Conservation (phyloP, 2,888 invertebrate genomes). For the Ophion obscuratus region DNA sequence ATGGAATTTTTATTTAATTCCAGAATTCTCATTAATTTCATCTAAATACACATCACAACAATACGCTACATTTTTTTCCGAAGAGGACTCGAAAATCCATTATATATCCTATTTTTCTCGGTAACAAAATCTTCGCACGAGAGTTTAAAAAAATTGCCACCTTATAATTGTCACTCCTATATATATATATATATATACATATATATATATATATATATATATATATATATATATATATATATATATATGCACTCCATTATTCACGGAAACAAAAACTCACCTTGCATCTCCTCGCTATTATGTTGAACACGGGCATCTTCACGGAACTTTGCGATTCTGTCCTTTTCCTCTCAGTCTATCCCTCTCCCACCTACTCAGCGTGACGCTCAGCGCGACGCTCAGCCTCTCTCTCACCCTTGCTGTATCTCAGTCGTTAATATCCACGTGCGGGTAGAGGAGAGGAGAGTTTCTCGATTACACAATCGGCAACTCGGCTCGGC, state of each 20-base stretch:
- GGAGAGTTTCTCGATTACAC: conserved; percentile 58
- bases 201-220: neutral
- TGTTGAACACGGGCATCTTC: conserved; percentile 87
- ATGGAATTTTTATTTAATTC: neutral
- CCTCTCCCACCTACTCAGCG: conserved; percentile 24
- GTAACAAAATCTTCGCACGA: too few relatives aligned
- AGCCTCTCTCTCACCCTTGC: conserved; percentile 48
- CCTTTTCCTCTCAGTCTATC: conserved; percentile 45
- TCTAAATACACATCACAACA: neutral
- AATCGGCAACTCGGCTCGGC: conserved; percentile 54
- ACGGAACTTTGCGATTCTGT: conserved; percentile 38
- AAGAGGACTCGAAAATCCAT: neutral
- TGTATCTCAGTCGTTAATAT: conserved; percentile 52
- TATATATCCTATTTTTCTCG: neutral
- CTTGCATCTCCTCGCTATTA: conserved; percentile 87
- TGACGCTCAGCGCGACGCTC: neutral
- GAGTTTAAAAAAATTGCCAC: neutral
- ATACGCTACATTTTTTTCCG: neutral
- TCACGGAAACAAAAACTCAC: conserved; percentile 80
- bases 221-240: neutral
- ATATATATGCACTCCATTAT: neutral
- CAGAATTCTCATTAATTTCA: neutral
- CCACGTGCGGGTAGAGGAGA: conserved; percentile 48
- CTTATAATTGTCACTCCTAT: neutral
- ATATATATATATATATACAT: neutral